Percentiles rank a stretch among this genome's conserved stretches.
phyloP scores from a whole-genome alignment of 2,888 invertebrate genomes.

The Tethea ocularis region DNA sequence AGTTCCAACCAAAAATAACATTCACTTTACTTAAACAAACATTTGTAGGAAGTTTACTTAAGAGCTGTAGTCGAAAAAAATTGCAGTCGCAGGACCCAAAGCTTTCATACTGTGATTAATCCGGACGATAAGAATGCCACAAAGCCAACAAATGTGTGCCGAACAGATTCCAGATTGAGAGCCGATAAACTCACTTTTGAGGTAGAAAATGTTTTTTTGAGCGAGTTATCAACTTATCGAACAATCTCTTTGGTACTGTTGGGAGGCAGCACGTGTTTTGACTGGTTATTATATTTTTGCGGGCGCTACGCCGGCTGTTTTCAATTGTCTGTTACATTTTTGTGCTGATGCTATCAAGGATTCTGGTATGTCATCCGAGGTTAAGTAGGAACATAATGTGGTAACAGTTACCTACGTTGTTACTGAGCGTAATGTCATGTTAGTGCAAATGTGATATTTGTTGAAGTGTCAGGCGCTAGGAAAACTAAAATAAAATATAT shows the following conservation, averaged over 20 bases:
- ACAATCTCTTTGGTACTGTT: constrained; percentile 38
- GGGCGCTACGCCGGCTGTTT: constrained; percentile 44
- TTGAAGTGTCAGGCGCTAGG: background rate
- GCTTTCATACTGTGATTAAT: constrained; percentile 71
- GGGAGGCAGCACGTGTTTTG: constrained; percentile 72
- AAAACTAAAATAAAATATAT: background rate
- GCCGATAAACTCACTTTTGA: constrained; percentile 76
- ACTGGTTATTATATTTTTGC: constrained; percentile 67
- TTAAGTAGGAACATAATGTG: constrained; percentile 40
- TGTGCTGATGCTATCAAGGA: constrained; percentile 46
- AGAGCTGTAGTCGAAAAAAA: constrained; percentile 48
- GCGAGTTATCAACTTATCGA: constrained; percentile 65
- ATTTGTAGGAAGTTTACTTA: constrained; percentile 59
- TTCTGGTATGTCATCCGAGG: constrained; percentile 45
- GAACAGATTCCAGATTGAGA: constrained; percentile 78
- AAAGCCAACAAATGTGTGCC: constrained; percentile 78
- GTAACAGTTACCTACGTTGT: background rate
- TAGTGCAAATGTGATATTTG: background rate
- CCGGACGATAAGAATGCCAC: constrained; percentile 67
- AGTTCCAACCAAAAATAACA: constrained; percentile 20
- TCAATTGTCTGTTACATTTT: constrained; percentile 61
- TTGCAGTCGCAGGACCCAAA: constrained; percentile 60
- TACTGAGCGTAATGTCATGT: background rate
- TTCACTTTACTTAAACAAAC: constrained; percentile 44
- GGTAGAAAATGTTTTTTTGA: constrained; percentile 66